Percentiles rank a stretch among this genome's conserved stretches.
Evolutionary conservation across 2,888 invertebrate species (phyloP).

Genomic region (Catocala fraxini): DNA sequence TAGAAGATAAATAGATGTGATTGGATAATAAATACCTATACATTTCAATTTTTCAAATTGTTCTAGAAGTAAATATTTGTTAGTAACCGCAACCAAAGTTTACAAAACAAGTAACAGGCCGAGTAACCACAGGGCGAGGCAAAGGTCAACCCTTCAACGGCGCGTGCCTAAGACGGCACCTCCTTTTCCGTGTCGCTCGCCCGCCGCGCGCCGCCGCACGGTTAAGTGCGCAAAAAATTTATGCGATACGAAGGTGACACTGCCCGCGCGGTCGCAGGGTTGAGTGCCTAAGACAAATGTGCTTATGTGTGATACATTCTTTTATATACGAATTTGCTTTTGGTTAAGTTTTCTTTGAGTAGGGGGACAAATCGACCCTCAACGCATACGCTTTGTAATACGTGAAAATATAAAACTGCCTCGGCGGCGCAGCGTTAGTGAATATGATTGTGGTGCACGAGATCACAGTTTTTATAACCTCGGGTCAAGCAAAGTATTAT

Average conservation of each 20-base stretch:
- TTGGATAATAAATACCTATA: too few relatives aligned
- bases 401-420: too few relatives aligned
- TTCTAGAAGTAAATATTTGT: too few relatives aligned
- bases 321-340: not conserved
- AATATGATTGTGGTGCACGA: too few relatives aligned
- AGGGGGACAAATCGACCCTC: too few relatives aligned
- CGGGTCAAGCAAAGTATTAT: too few relatives aligned
- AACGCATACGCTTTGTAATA: too few relatives aligned
- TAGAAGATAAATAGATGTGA: too few relatives aligned
- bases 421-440: too few relatives aligned
- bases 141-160: conserved; percentile 79
- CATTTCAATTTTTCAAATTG: too few relatives aligned
- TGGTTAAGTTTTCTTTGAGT: not conserved
- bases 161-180: conserved; percentile 75
- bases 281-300: conserved; percentile 30
- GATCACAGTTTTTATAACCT: too few relatives aligned
- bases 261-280: conserved; percentile 31
- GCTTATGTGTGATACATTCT: conserved; percentile 2
- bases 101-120: conserved; percentile 26
- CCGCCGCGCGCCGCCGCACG: conserved; percentile 48
- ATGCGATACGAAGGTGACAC: conserved; percentile 71
- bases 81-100: not conserved
- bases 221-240: conserved; percentile 82
- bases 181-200: conserved; percentile 81
- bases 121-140: conserved; percentile 37